Evolutionary conservation across 2,888 invertebrate genomes (phyloP), one percentile per base, ranked within the genome.

Genomic region (Caradrina kadenii): DNA sequence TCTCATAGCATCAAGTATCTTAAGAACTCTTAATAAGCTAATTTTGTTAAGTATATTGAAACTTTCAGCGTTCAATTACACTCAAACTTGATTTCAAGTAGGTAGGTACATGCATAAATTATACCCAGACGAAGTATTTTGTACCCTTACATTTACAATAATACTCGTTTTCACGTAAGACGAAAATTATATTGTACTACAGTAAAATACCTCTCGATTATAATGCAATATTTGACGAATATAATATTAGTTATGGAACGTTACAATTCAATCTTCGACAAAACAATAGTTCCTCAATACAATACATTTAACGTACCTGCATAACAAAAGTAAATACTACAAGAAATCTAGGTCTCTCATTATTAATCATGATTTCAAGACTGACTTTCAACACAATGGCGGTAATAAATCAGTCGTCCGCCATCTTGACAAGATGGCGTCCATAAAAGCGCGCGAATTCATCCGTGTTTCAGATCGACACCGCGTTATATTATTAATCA

Each of bases 381-480:
- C 63, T 54, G 55, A 45, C 60, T 73, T 60, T 67, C 61, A 69
- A 58, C 63, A 79, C 77, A 73, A 80, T 73, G 72, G 55, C 63
- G 8, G 68, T 73, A 71, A 80, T 75, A 73, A 80, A 81, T 81
- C 75, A 76, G 63, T 73, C n/a, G 39, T 58, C 49, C 31, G 65
- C 72, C 69, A 74, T 69, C 65, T 67, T 73, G 45, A 22, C 49
- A 81, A 81, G 56, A 81, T 79, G 79, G 82, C 68, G 69, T 59
- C 55, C 21, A 59, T 63, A 69, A 75, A 71, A 75, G 56, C 68
- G 68, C 56, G 68, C 45, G 56, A 67, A 75, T 71, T 48, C 56
- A 75, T 67, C 74, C 49, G 52, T 31, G 39, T 42, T 58, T 58
- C 45, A 61, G n/a, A 67, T 69, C 61, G 55, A 68, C 63, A 58